These are phyloP conservation scores for Tethea ocularis DNA, from an alignment of 2,888 invertebrate species.

Conservation along the genomic window DNA sequence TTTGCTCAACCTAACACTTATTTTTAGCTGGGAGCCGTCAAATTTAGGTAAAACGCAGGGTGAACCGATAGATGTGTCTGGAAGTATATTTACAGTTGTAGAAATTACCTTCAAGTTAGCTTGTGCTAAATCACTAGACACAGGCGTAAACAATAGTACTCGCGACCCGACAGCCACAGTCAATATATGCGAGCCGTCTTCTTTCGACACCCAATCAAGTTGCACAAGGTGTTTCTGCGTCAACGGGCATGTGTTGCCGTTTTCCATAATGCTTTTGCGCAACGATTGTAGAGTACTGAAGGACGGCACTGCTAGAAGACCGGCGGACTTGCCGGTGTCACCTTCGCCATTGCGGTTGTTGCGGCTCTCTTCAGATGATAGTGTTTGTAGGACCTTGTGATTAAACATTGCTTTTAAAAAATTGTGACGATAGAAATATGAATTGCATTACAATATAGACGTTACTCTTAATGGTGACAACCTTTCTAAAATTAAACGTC, in stretches of 20 bases:
- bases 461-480: no score
- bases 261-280: slow-evolving; percentile 94
- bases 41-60: no score
- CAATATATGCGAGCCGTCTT: slow-evolving; percentile 98
- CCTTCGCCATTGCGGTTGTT: slow-evolving; percentile 83
- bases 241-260: slow-evolving; percentile 94
- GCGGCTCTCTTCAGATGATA: slow-evolving; percentile 90
- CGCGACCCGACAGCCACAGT: slow-evolving; percentile 98
- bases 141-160: slow-evolving; percentile 95
- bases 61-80: no score
- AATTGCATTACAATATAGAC: no score
- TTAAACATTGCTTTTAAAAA: not conserved
- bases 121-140: slow-evolving; percentile 97
- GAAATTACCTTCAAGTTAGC: slow-evolving; percentile 90
- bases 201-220: slow-evolving; percentile 99
- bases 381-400: slow-evolving; percentile 87
- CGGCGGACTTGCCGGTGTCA: slow-evolving; percentile 81
- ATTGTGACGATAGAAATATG: no score
- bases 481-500: no score
- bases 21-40: no score
- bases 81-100: no score
- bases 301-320: slow-evolving; percentile 93
- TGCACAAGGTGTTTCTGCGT: slow-evolving; percentile 97
- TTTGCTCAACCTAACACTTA: no score
- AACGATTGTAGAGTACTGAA: slow-evolving; percentile 95